phyloP scores from a whole-genome alignment of 2,797 vertebrate species.

The Paguma larvata region DNA sequence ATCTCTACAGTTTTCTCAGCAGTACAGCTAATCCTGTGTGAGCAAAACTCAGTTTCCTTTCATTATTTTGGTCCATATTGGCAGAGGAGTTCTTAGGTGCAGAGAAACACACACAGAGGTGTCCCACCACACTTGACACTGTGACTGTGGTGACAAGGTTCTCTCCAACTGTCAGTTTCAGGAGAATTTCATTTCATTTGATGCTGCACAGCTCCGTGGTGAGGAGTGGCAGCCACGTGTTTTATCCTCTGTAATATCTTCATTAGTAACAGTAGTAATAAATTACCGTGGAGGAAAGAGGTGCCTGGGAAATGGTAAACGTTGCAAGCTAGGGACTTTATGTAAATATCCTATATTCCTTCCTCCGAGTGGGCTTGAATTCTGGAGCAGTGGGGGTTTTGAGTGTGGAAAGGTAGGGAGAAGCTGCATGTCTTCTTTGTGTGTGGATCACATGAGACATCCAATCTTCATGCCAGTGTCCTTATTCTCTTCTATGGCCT shows the following conservation, averaged over 20 bases:
- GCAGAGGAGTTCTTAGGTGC: slow-evolving; percentile 53
- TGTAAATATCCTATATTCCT: not conserved
- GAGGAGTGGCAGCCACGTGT: not conserved
- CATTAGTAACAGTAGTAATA: slow-evolving; percentile 20
- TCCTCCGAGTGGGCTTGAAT: not conserved
- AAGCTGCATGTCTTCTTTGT: not conserved
- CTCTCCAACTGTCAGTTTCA: slow-evolving; percentile 76
- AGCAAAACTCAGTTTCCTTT: slow-evolving; percentile 15
- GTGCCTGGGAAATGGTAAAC: not conserved
- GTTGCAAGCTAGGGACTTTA: not conserved
- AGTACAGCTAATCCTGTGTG: slow-evolving; percentile 56
- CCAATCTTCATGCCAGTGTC: not conserved
- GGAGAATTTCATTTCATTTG: not conserved
- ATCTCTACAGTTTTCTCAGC: slow-evolving; percentile 42
- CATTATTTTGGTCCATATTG: slow-evolving; percentile 23
- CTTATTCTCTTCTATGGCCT: not conserved
- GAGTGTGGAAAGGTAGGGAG: not conserved
- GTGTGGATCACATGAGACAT: not conserved
- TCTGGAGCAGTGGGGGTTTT: not conserved
- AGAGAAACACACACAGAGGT: slow-evolving; percentile 56
- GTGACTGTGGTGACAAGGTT: slow-evolving; percentile 44
- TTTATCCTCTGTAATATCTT: slow-evolving; percentile 51
- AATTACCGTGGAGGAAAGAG: not conserved
- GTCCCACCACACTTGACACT: slow-evolving; percentile 18
- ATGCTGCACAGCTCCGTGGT: slow-evolving; percentile 45